A percentile compares a stretch with the other conserved stretches of the same genome.
Conservation (phyloP, 2,888 invertebrate genomes). For the Acronicta alni region DNA sequence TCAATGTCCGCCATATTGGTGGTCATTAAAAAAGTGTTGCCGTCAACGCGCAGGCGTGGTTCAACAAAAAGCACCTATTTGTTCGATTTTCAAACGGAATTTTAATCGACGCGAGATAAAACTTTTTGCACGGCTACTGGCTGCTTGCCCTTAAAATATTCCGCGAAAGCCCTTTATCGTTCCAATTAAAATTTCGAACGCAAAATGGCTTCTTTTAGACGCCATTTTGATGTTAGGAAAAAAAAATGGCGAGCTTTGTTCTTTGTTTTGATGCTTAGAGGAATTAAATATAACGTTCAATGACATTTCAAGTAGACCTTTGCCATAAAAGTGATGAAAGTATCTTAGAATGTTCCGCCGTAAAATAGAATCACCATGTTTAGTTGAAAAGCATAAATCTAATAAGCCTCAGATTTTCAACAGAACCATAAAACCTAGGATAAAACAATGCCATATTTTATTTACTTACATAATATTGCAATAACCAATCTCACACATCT, state of each 20-base stretch:
- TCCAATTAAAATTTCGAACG: constrained; percentile 86
- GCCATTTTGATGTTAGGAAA: constrained; percentile 78
- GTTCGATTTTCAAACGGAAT: constrained; percentile 76
- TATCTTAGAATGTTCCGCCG: no score
- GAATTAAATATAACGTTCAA: neutral
- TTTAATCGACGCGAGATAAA: constrained; percentile 69
- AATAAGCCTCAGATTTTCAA: no score
- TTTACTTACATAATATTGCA: no score
- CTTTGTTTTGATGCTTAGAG: neutral
- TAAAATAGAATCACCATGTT: no score
- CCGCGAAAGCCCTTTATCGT: constrained; percentile 78
- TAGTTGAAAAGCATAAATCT: no score
- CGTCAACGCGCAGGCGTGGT: constrained; percentile 72
- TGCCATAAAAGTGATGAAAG: no score
- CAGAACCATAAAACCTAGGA: no score
- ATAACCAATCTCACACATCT: neutral
- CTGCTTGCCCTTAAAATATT: constrained; percentile 67
- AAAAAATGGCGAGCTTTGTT: constrained; percentile 56
- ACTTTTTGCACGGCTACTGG: constrained; percentile 68
- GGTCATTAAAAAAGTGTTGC: constrained; percentile 67
- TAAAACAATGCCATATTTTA: no score
- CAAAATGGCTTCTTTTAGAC: constrained; percentile 82
- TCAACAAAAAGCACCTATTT: constrained; percentile 77
- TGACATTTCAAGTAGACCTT: neutral
- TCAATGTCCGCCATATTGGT: constrained; percentile 66